Evolutionary conservation across 2,797 vertebrate genomes (phyloP).

Genomic region (Melanotaenia nigrans): DNA sequence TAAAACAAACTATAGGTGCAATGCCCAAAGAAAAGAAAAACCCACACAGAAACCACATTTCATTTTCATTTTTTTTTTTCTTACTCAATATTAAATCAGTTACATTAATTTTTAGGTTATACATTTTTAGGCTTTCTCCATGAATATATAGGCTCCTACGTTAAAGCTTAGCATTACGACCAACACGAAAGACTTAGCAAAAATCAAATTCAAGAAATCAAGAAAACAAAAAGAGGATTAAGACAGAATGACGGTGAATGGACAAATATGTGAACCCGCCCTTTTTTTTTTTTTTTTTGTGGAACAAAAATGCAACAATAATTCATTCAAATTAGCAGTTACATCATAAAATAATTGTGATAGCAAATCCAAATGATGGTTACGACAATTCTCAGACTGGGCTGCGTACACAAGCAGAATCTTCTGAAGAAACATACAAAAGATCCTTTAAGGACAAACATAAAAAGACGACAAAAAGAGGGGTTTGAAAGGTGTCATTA

Average conservation of each 20-base stretch:
- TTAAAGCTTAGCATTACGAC: constrained; percentile 89
- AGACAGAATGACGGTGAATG: constrained; percentile 77
- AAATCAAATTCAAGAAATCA: constrained; percentile 57
- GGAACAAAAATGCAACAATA: constrained; percentile 65
- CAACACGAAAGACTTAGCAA: constrained; percentile 76
- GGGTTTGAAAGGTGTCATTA: constrained; percentile 68
- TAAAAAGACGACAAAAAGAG: constrained; percentile 36
- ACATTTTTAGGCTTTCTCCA: constrained; percentile 88
- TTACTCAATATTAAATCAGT: constrained; percentile 83
- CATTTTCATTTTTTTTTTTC: constrained; percentile 75
- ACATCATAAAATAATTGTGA: constrained; percentile 69
- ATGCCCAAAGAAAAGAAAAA: constrained; percentile 65
- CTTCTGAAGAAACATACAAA: constrained; percentile 77
- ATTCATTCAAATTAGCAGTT: constrained; percentile 72
- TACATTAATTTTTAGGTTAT: constrained; percentile 85
- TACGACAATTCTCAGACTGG: constrained; percentile 80
- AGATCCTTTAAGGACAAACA: constrained; percentile 61
- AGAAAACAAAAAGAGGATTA: constrained; percentile 56
- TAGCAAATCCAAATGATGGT: constrained; percentile 77
- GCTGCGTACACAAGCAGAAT: constrained; percentile 81
- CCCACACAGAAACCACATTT: constrained; percentile 85
- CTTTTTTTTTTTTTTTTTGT: constrained; percentile 41
- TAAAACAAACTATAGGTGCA: constrained; percentile 72
- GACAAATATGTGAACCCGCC: constrained; percentile 67
- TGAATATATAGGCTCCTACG: constrained; percentile 89